Conservation (phyloP, 2,797 vertebrate genomes). For the Leptodactylus fallax region DNA sequence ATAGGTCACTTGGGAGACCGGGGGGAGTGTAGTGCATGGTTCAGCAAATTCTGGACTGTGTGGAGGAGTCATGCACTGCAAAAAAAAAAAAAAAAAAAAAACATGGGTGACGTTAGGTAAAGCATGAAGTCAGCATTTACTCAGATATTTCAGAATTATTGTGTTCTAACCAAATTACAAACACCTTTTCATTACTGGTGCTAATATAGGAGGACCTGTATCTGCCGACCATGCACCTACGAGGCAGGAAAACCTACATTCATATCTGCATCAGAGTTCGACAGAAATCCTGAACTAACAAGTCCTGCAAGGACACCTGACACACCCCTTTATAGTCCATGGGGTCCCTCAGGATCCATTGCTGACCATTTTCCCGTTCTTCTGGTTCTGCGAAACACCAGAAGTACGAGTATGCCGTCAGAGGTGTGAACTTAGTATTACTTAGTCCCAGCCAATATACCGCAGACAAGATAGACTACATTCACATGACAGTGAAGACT, state of each 20-base stretch:
- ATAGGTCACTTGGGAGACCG: slow-evolving; percentile 72
- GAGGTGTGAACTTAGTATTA: too few relatives aligned
- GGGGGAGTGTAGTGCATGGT: slow-evolving; percentile 71
- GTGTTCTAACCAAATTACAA: background rate
- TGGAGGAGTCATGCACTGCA: slow-evolving; percentile 96
- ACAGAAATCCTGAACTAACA: too few relatives aligned
- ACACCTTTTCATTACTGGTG: background rate
- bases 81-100: slow-evolving; percentile 16
- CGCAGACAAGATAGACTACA: too few relatives aligned
- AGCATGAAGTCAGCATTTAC: background rate
- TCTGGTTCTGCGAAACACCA: too few relatives aligned
- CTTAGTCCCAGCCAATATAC: too few relatives aligned
- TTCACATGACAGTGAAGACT: too few relatives aligned
- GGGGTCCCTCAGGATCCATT: too few relatives aligned
- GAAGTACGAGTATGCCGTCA: too few relatives aligned
- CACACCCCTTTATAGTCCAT: too few relatives aligned
- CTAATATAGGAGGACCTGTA: background rate
- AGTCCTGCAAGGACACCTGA: too few relatives aligned
- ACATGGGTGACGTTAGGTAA: background rate
- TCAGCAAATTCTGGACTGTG: slow-evolving; percentile 92
- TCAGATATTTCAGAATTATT: background rate
- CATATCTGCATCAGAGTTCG: too few relatives aligned
- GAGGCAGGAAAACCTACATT: background rate
- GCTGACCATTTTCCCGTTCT: too few relatives aligned
- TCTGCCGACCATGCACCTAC: background rate